phyloP scores from a whole-genome alignment of 2,113 vertebrate genomes.

The Scatophagus argus region DNA sequence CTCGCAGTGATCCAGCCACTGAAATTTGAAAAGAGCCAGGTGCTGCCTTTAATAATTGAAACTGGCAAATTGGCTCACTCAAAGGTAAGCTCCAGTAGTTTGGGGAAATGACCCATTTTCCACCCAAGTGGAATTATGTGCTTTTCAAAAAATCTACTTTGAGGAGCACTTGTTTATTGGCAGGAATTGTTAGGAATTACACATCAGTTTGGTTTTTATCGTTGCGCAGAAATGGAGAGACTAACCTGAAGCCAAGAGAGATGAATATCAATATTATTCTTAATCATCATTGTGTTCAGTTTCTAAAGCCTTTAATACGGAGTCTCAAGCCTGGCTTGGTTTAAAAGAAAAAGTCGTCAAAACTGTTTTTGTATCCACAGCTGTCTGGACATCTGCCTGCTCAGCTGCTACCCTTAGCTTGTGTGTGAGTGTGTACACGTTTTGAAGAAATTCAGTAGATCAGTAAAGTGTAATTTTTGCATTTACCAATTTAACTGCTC shows the following conservation, averaged over 20 bases:
- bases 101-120: slow-evolving; percentile 68
- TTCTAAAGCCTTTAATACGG: slow-evolving; percentile 34
- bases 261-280: slow-evolving; percentile 47
- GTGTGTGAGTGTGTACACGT: background rate
- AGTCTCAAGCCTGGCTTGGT: slow-evolving; percentile 24
- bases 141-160: slow-evolving; percentile 31
- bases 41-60: slow-evolving; percentile 77
- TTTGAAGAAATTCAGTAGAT: background rate
- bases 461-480: background rate
- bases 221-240: background rate
- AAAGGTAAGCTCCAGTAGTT: slow-evolving; percentile 48
- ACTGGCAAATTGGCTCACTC: slow-evolving; percentile 71
- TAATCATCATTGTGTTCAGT: slow-evolving; percentile 32
- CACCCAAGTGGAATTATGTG: slow-evolving; percentile 51
- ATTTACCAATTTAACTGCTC: background rate
- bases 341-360: slow-evolving; percentile 34
- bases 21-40: slow-evolving; percentile 69
- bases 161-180: slow-evolving; percentile 49
- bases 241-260: slow-evolving; percentile 34
- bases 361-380: slow-evolving; percentile 56
- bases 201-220: slow-evolving; percentile 4
- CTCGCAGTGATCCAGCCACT: slow-evolving; percentile 43
- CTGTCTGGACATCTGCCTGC: slow-evolving; percentile 68
- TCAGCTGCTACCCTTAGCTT: slow-evolving; percentile 48
- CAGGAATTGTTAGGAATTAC: slow-evolving; percentile 19